A percentile compares a stretch with the other conserved stretches of the same genome.
Evolutionary conservation across 2,888 invertebrate genomes (phyloP).

Genomic region (Zygothrica quintamaculata): DNA sequence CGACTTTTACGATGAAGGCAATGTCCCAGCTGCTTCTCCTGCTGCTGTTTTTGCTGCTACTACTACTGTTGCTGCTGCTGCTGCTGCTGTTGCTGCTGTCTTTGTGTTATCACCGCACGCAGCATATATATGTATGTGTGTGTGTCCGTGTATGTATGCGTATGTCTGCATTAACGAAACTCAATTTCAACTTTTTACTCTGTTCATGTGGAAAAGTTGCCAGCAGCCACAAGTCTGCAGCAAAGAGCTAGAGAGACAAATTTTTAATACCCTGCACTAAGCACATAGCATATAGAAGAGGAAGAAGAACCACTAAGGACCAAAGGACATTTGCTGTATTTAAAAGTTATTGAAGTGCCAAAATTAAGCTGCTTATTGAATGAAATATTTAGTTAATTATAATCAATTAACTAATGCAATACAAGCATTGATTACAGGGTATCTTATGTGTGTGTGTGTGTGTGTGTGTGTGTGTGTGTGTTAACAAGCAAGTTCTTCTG

Average conservation of each 20-base stretch:
- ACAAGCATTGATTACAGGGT: no score
- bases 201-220: constrained; percentile 68
- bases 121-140: constrained; percentile 22
- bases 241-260: constrained; percentile 29
- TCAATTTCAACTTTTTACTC: constrained; percentile 70
- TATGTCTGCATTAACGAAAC: constrained; percentile 64
- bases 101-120: constrained; percentile 54
- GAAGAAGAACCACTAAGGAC: no score
- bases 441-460: no score
- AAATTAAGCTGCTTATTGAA: no score
- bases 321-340: no score
- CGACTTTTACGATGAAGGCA: constrained; percentile 34
- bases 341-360: no score
- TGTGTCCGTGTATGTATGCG: constrained; percentile 13
- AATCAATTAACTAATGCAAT: no score
- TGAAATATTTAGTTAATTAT: no score
- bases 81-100: constrained; percentile 17
- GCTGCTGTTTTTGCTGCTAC: not conserved
- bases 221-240: constrained; percentile 42
- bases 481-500: no score
- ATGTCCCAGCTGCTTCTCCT: not conserved
- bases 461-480: no score
- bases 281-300: no score
- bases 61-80: no score
- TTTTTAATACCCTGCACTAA: constrained; percentile 43